Conservation (phyloP, 2,888 invertebrate genomes). For the Cabera pusaria region DNA sequence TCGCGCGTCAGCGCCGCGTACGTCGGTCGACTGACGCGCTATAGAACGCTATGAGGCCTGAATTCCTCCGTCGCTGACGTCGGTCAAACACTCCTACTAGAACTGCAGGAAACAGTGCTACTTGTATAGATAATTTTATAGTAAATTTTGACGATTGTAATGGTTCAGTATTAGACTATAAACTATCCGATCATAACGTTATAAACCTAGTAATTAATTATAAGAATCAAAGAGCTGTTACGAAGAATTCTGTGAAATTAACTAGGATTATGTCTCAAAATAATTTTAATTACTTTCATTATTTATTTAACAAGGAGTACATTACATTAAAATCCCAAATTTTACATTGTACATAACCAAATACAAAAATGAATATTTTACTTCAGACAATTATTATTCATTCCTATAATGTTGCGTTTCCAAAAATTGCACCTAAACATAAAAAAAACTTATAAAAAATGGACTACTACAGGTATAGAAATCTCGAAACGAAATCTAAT, state of each 20-base stretch:
- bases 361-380: neutral
- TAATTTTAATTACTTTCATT: slow-evolving; percentile 1
- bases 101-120: neutral
- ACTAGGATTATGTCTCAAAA: neutral
- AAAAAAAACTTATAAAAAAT: neutral
- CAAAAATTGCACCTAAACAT: neutral
- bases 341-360: too few species aligned
- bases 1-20: too few species aligned
- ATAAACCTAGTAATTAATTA: neutral
- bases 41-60: too few species aligned
- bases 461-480: neutral
- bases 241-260: neutral
- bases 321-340: neutral
- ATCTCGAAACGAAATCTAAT: neutral
- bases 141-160: slow-evolving; percentile 1
- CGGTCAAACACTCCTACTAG: neutral
- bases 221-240: neutral
- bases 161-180: neutral
- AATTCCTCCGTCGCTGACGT: too few species aligned
- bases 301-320: neutral
- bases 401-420: slow-evolving; percentile 1
- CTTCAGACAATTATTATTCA: neutral
- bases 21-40: too few species aligned
- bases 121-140: slow-evolving; percentile 3
- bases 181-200: slow-evolving; percentile 1